Percentiles rank a stretch among this genome's conserved stretches.
Conservation (phyloP, 2,113 vertebrate genomes). For the Megaceryle maxima region DNA sequence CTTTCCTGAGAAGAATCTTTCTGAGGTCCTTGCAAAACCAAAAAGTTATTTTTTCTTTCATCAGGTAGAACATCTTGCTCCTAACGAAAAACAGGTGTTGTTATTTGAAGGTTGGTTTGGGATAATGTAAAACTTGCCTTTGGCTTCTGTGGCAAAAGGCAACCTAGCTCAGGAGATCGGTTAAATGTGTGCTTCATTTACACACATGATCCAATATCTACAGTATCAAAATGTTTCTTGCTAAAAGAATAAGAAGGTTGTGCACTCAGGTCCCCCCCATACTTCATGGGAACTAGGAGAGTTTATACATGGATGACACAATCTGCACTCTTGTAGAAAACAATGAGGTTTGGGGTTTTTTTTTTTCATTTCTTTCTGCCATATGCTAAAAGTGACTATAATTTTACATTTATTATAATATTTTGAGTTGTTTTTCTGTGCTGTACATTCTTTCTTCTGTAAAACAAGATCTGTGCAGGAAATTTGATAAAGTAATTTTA, state of each 20-base stretch:
- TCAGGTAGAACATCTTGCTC: background rate
- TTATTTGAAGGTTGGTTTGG: background rate
- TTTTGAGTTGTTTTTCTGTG: background rate
- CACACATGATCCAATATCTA: background rate
- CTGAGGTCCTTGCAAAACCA: background rate
- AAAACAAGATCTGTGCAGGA: conserved; percentile 8
- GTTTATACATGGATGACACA: background rate
- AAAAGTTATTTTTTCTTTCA: background rate
- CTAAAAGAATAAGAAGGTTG: background rate
- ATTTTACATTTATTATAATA: conserved; percentile 23
- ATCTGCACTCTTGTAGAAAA: background rate
- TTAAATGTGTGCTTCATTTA: background rate
- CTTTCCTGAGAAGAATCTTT: background rate
- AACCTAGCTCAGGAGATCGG: background rate
- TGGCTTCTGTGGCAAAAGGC: background rate
- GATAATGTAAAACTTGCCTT: background rate
- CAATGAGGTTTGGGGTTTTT: background rate
- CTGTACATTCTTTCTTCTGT: background rate
- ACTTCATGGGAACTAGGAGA: background rate
- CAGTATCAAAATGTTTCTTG: background rate
- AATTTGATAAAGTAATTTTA: conserved; percentile 36
- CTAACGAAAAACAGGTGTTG: background rate
- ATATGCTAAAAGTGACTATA: background rate
- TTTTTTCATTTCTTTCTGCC: background rate
- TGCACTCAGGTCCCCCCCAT: background rate